Conservation (phyloP, 2,888 invertebrate genomes). For the Erpobdella octoculata region DNA sequence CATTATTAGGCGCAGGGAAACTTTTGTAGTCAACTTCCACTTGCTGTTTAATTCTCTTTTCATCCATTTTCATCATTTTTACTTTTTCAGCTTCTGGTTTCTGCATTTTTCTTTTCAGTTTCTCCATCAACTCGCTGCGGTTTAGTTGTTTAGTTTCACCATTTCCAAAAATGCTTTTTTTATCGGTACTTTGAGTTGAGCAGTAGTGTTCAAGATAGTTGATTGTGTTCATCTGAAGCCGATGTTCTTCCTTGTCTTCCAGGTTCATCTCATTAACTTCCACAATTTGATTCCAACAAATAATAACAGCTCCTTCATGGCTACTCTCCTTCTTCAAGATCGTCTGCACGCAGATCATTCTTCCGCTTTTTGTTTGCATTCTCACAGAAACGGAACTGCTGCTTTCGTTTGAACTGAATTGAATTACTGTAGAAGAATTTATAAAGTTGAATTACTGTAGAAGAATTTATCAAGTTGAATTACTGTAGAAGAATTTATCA, state of each 20-base stretch:
- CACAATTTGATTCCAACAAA: constrained; percentile 22
- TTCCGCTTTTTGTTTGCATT: constrained; percentile 21
- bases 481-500: too few species aligned
- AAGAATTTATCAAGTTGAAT: too few species aligned
- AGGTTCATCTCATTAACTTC: background rate
- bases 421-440: constrained; percentile 10
- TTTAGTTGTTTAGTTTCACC: background rate
- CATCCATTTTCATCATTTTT: background rate
- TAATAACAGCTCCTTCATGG: background rate
- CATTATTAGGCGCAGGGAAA: background rate
- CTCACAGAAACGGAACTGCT: constrained; percentile 8
- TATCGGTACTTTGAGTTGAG: background rate
- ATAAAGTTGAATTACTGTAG: too few species aligned
- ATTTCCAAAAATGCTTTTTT: background rate
- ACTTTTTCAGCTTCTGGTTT: background rate
- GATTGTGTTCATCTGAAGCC: constrained; percentile 8
- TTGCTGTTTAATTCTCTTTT: background rate
- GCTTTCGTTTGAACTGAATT: background rate
- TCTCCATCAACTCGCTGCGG: constrained; percentile 18
- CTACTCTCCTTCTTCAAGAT: constrained; percentile 5
- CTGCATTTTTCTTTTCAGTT: constrained; percentile 23
- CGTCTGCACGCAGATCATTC: constrained; percentile 17
- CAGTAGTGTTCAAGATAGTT: background rate
- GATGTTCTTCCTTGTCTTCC: constrained; percentile 4
- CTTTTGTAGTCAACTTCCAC: background rate